Percentiles rank a stretch among this genome's conserved stretches.
Evolutionary conservation across 2,888 invertebrate species (phyloP).

Genomic region (Drosophila barbarae): DNA sequence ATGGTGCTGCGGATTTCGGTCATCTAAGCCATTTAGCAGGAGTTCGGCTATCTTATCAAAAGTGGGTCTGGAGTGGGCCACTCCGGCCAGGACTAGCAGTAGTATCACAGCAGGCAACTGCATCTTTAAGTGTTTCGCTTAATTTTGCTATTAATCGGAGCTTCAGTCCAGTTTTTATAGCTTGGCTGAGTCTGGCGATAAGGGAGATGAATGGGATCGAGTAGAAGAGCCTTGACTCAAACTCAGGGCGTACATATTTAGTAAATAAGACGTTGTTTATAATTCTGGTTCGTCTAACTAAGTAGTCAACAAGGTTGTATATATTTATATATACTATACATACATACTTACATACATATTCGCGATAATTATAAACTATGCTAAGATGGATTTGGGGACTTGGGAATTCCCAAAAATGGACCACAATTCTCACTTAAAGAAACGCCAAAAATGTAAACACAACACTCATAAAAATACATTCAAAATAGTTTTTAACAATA

Average conservation of each 20-base stretch:
- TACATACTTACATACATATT: background rate
- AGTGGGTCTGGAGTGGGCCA: conserved; percentile 52
- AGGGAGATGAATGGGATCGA: conserved; percentile 19
- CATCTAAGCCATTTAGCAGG: conserved; percentile 45
- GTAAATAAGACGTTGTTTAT: background rate
- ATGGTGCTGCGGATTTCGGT: conserved; percentile 8
- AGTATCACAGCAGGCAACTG: conserved; percentile 34
- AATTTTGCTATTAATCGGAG: conserved; percentile 4
- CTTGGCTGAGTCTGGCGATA: conserved; percentile 16
- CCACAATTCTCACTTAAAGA: background rate
- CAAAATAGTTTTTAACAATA: too few species aligned
- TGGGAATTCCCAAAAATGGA: conserved; percentile 14
- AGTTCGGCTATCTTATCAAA: conserved; percentile 65
- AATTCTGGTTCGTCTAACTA: conserved; percentile 7
- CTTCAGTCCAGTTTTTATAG: conserved; percentile 30
- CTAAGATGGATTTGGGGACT: background rate
- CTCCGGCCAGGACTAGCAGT: conserved; percentile 22
- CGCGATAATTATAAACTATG: conserved; percentile 2
- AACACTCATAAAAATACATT: background rate
- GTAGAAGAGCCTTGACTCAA: conserved; percentile 29
- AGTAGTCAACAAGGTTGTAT: conserved; percentile 23
- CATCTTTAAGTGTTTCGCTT: conserved; percentile 40
- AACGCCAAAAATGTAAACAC: background rate
- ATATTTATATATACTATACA: background rate
- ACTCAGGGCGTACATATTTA: conserved; percentile 6